These are phyloP conservation scores for Sisyra nigra DNA, from an alignment of 2,888 invertebrate species.

Conservation along the genomic window DNA sequence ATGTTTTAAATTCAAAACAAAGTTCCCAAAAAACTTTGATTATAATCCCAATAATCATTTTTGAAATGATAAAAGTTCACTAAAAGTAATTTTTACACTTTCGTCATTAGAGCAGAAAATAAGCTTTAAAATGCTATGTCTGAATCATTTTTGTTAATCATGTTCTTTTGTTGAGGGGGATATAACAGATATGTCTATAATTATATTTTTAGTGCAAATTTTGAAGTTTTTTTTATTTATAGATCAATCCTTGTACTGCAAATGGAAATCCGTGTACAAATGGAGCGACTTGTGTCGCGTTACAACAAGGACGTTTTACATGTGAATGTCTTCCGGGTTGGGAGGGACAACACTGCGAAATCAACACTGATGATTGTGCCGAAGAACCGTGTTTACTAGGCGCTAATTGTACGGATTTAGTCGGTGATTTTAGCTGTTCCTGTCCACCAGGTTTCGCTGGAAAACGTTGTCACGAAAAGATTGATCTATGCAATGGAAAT, in stretches of 20 bases:
- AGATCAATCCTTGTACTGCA: constrained; percentile 80
- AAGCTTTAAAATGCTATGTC: too few species aligned
- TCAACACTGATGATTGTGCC: constrained; percentile 85
- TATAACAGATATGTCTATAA: too few species aligned
- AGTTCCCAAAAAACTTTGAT: too few species aligned
- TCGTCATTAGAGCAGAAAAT: too few species aligned
- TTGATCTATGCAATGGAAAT: constrained; percentile 75
- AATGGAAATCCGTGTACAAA: constrained; percentile 85
- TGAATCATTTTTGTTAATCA: too few species aligned
- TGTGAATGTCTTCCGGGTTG: constrained; percentile 95
- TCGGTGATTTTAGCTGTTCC: constrained; percentile 84
- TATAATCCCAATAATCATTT: too few species aligned
- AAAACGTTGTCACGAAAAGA: constrained; percentile 88
- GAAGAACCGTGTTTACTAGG: constrained; percentile 82
- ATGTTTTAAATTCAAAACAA: too few species aligned
- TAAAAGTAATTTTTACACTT: too few species aligned
- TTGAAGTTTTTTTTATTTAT: constrained; percentile 18
- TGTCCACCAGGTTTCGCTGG: constrained; percentile 93
- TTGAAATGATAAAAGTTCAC: too few species aligned
- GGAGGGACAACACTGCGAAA: constrained; percentile 91
- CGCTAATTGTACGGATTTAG: constrained; percentile 83
- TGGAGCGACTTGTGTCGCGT: constrained; percentile 74
- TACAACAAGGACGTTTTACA: constrained; percentile 82
- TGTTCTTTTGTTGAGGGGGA: too few species aligned
- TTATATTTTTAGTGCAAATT: too few species aligned